Evolutionary conservation across 2,888 invertebrate species (phyloP).

Genomic region (Plusia festucae): DNA sequence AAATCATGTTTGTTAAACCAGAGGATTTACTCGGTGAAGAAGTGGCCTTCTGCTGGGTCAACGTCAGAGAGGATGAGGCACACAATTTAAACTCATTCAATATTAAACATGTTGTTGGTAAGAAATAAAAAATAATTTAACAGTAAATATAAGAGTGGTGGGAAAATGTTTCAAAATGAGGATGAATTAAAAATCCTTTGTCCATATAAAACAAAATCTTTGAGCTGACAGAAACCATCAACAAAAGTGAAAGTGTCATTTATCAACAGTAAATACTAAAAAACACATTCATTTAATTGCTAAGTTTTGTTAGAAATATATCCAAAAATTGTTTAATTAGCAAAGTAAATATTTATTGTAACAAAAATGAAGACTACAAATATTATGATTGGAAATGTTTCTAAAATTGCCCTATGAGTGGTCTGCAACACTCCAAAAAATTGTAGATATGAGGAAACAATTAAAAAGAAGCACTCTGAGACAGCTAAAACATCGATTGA

Average conservation of each 20-base stretch:
- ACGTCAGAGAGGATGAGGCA: constrained; percentile 90
- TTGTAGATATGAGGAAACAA: constrained; percentile 35
- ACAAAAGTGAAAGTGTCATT: not conserved
- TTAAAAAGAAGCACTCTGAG: constrained; percentile 19
- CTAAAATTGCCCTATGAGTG: not conserved
- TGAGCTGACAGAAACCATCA: constrained; percentile 3
- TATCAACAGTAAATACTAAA: not conserved
- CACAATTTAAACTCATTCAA: constrained; percentile 90
- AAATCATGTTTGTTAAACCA: constrained; percentile 88
- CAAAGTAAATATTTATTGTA: no score
- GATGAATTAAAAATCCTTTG: no score
- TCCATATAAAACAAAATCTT: no score
- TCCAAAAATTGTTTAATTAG: not conserved
- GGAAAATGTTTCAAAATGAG: no score
- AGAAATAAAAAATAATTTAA: constrained; percentile 26
- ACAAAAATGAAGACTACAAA: not conserved
- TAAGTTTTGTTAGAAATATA: not conserved
- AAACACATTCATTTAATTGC: not conserved
- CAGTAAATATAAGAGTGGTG: no score
- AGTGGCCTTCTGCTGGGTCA: constrained; percentile 91
- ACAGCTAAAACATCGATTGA: constrained; percentile 28
- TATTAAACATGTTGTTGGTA: constrained; percentile 90
- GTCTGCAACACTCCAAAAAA: constrained; percentile 24
- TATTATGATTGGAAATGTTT: not conserved
- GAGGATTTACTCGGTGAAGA: constrained; percentile 91